A percentile compares a stretch with the other conserved stretches of the same genome.
Evolutionary conservation across 2,888 invertebrate genomes (phyloP).

Genomic region (Tryphoninae sp.): DNA sequence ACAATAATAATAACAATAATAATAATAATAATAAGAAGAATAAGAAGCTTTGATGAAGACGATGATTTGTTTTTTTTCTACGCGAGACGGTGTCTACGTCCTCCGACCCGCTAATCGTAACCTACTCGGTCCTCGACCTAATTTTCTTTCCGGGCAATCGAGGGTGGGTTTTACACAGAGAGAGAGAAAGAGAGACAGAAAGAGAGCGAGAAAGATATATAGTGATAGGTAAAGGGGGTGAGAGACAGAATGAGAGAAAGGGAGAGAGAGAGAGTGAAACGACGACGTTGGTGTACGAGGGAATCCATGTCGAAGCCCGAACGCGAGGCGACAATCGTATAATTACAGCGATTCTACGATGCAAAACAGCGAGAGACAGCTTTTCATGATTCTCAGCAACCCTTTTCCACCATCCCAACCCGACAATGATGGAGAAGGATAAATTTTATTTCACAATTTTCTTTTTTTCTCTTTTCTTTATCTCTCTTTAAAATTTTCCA

Average conservation of each 20-base stretch:
- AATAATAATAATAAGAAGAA: constrained; percentile 48
- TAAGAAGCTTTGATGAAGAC: constrained; percentile 70
- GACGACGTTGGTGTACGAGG: constrained; percentile 37
- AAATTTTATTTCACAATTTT: background rate
- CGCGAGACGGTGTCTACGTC: constrained; percentile 62
- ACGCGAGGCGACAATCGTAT: constrained; percentile 53
- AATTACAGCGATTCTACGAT: constrained; percentile 51
- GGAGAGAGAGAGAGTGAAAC: constrained; percentile 29
- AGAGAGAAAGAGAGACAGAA: constrained; percentile 8
- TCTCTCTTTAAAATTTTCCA: background rate
- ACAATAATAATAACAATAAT: constrained; percentile 41
- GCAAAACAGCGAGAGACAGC: constrained; percentile 25
- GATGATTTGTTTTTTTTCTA: constrained; percentile 63
- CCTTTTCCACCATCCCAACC: constrained; percentile 24
- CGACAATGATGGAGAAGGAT: background rate
- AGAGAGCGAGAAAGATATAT: constrained; percentile 33
- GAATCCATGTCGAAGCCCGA: constrained; percentile 61
- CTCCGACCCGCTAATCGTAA: constrained; percentile 64
- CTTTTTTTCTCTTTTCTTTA: background rate
- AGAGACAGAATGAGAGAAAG: constrained; percentile 34
- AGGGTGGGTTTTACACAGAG: constrained; percentile 47
- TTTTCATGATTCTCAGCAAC: constrained; percentile 23
- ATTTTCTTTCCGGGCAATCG: constrained; percentile 62
- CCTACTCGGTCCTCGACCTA: constrained; percentile 67
- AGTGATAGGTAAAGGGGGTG: constrained; percentile 37